Conservation (phyloP, 2,113 vertebrate species). For the Tenebrosternarchus preto region DNA sequence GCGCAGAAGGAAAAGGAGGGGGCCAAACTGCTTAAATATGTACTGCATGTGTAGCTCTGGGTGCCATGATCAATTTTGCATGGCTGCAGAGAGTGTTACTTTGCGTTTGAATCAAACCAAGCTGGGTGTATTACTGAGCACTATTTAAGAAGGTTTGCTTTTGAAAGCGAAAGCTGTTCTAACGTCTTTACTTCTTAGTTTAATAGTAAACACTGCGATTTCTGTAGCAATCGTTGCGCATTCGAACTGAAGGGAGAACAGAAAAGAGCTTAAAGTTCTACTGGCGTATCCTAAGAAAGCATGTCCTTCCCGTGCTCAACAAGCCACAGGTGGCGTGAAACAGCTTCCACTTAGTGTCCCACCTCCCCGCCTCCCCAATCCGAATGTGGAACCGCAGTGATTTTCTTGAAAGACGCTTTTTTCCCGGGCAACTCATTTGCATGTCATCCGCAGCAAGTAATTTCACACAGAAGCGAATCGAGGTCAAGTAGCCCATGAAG, state of each 20-base stretch:
- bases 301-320: background rate
- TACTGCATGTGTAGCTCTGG: constrained; percentile 61
- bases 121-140: constrained; percentile 6
- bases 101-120: constrained; percentile 70
- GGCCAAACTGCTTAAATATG: constrained; percentile 69
- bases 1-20: constrained; percentile 35
- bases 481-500: constrained; percentile 26
- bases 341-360: background rate
- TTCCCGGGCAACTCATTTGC: background rate
- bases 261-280: background rate
- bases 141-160: background rate
- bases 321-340: background rate
- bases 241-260: background rate
- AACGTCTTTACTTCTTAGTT: background rate
- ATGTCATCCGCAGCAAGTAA: background rate
- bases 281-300: background rate
- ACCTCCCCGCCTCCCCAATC: too few relatives aligned
- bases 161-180: background rate
- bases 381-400: too few relatives aligned
- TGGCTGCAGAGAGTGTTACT: constrained; percentile 68
- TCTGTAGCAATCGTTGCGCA: background rate
- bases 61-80: constrained; percentile 71
- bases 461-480: constrained; percentile 18
- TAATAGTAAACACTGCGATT: background rate
- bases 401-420: background rate